A percentile compares a stretch with the other conserved stretches of the same genome.
These are phyloP conservation scores for Drosophila biarmipes DNA, from an alignment of 1,140 invertebrate genomes.

Conservation along the genomic window DNA sequence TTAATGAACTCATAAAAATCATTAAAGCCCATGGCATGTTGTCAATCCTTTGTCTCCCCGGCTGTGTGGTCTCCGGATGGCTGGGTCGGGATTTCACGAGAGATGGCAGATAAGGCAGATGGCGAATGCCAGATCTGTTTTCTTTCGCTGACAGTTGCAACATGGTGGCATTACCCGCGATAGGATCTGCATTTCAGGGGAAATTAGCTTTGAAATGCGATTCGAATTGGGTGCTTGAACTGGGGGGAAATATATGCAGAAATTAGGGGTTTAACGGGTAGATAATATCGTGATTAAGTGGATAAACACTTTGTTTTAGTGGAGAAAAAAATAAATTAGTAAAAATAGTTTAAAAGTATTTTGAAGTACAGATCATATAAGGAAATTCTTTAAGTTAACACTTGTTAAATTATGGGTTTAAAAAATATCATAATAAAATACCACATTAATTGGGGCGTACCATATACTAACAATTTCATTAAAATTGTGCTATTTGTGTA, in stretches of 20 bases:
- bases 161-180: conserved; percentile 25
- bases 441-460: too few species aligned
- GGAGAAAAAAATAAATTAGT: neutral
- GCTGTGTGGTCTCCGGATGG: conserved; percentile 32
- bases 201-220: conserved; percentile 30
- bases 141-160: conserved; percentile 27
- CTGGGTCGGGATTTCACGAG: conserved; percentile 25
- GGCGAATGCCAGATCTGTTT: conserved; percentile 26
- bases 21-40: conserved; percentile 30
- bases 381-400: too few species aligned
- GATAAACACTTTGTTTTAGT: neutral
- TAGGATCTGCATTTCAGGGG: conserved; percentile 19
- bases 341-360: too few species aligned
- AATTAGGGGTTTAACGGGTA: neutral
- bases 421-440: too few species aligned
- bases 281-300: conserved; percentile 6
- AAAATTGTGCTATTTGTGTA: too few species aligned
- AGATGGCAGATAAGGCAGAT: conserved; percentile 31
- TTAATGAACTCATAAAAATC: conserved; percentile 52
- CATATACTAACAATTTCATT: too few species aligned
- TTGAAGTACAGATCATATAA: too few species aligned
- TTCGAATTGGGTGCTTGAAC: conserved; percentile 24
- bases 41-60: conserved; percentile 35
- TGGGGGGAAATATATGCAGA: conserved; percentile 1
- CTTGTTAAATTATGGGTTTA: too few species aligned